Evolutionary conservation across 2,888 invertebrate genomes (phyloP).

Genomic region (Nomada fucata): DNA sequence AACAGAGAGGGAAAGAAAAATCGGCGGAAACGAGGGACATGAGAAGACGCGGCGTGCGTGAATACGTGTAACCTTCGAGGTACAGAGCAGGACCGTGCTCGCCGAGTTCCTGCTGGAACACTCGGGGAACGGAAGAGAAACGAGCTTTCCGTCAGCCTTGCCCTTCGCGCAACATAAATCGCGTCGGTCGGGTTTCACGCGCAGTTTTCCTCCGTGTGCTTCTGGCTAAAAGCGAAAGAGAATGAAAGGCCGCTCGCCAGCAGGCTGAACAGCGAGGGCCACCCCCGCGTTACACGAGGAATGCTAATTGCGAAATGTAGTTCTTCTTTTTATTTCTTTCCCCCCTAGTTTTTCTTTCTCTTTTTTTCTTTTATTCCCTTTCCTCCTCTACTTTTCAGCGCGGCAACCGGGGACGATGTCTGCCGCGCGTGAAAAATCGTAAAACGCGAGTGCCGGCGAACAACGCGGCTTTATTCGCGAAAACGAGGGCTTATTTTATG

Average conservation of each 20-base stretch:
- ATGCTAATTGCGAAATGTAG: slow-evolving; percentile 75
- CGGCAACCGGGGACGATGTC: slow-evolving; percentile 2
- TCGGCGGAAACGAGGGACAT: background rate
- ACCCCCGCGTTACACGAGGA: slow-evolving; percentile 36
- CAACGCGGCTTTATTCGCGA: slow-evolving; percentile 6
- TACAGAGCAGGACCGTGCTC: background rate
- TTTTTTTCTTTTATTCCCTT: background rate
- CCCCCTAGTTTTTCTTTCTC: background rate
- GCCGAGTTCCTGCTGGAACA: slow-evolving; percentile 20
- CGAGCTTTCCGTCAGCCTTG: slow-evolving; percentile 49
- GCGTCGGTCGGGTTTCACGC: slow-evolving; percentile 56
- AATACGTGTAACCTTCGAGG: slow-evolving; percentile 41
- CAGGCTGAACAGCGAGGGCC: slow-evolving; percentile 13
- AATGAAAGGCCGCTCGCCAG: background rate
- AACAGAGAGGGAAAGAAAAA: background rate
- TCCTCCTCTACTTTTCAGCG: background rate
- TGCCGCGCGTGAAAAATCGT: slow-evolving; percentile 27
- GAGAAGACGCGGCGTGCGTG: slow-evolving; percentile 49
- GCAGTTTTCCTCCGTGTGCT: slow-evolving; percentile 60
- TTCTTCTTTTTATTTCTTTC: slow-evolving; percentile 18
- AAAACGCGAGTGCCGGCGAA: slow-evolving; percentile 9
- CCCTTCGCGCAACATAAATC: slow-evolving; percentile 59
- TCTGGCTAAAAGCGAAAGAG: slow-evolving; percentile 35
- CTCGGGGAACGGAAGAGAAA: slow-evolving; percentile 66
- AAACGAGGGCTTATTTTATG: slow-evolving; percentile 21